Evolutionary conservation across 2,888 invertebrate species (phyloP).

Genomic region (Pristionchus exspectatus): DNA sequence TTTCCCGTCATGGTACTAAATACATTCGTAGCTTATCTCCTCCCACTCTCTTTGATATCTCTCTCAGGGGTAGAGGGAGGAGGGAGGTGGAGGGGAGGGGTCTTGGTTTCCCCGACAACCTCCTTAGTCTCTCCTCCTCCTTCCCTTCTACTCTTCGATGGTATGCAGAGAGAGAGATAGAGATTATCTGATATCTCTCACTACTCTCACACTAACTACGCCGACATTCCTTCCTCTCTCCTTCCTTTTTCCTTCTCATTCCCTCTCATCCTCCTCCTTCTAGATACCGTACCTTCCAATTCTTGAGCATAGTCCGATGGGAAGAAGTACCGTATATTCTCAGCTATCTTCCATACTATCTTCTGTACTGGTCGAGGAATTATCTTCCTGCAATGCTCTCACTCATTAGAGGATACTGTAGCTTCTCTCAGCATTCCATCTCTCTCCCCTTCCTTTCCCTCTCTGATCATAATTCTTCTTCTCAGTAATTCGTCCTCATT

Average conservation of each 20-base stretch:
- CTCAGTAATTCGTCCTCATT: conserved; percentile 37
- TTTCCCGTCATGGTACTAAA: neutral
- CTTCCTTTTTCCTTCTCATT: neutral
- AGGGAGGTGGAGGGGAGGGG: neutral
- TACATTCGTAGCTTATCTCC: neutral
- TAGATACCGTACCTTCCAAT: conserved; percentile 63
- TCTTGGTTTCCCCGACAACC: conserved; percentile 36
- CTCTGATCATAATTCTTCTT: conserved; percentile 44
- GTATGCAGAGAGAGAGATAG: neutral
- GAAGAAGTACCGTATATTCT: conserved; percentile 64
- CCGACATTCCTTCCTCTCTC: neutral
- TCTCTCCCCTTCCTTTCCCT: neutral
- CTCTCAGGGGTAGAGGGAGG: neutral
- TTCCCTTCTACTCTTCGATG: conserved; percentile 21
- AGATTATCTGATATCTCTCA: conserved; percentile 16
- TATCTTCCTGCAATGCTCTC: conserved; percentile 61
- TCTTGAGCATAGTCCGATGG: conserved; percentile 59
- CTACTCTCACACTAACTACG: conserved; percentile 4
- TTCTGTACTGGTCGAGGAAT: conserved; percentile 67
- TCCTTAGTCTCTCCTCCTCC: conserved; percentile 14
- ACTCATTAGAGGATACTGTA: neutral
- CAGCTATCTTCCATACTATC: conserved; percentile 69
- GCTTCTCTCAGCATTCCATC: conserved; percentile 14
- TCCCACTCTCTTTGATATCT: conserved; percentile 4
- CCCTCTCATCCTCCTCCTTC: neutral